Evolutionary conservation across 2,888 invertebrate genomes (phyloP).

Genomic region (Athalia rosae): DNA sequence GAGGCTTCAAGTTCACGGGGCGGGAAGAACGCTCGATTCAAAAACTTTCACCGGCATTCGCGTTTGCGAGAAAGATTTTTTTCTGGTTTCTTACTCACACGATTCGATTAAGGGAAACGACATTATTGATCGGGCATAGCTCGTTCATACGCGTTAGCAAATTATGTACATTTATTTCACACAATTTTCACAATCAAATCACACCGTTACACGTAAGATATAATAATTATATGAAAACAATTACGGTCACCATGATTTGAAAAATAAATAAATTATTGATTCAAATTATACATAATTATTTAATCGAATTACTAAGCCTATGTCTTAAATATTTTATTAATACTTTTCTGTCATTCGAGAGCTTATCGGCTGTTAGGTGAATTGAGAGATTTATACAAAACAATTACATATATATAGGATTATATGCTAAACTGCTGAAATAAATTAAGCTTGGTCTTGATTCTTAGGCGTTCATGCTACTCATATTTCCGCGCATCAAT

Average conservation of each 20-base stretch:
- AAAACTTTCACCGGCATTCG: background rate
- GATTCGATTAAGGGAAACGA: constrained; percentile 8
- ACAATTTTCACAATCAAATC: background rate
- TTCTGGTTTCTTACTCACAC: background rate
- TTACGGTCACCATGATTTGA: background rate
- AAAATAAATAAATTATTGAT: background rate
- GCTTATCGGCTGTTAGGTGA: no score
- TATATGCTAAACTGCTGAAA: no score
- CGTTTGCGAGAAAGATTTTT: constrained; percentile 1
- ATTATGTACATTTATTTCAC: constrained; percentile 35
- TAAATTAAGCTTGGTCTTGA: no score
- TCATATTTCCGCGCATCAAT: no score
- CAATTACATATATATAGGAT: no score
- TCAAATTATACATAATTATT: background rate
- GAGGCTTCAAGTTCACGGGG: constrained; percentile 27
- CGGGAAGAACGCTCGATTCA: background rate
- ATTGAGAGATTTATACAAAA: no score
- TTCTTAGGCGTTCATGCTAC: no score
- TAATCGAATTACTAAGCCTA: background rate
- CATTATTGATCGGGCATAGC: background rate
- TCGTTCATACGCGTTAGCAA: background rate
- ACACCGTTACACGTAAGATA: constrained; percentile 5
- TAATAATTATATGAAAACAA: constrained; percentile 28
- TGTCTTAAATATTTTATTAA: background rate
- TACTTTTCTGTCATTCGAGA: no score